Base-by-base conservation (phyloP, 2,113 vertebrate species). In the Bos indicus region DNA sequence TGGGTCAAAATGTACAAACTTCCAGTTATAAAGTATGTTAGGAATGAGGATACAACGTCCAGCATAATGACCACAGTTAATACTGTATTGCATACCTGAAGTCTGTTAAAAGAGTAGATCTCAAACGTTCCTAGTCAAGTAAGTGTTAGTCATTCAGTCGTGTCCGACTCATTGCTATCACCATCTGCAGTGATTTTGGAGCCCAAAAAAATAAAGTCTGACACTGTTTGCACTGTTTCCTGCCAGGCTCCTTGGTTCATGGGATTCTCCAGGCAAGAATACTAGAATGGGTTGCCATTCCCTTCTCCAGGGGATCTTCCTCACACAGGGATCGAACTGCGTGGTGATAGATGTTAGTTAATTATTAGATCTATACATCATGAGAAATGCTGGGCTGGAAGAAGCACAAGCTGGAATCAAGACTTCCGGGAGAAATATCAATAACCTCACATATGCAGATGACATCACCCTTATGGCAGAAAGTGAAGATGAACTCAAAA, bases 1-100 rank as follows among this genome's bases (percentile, higher is more conserved):
- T 33, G 21, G 52, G 19, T 78, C 28, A 46, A 59, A 78, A 78
- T 14, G 30, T 78, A 59, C 71, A 78, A n/a, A 90, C 13, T 78
- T 78, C 28, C 71, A 78, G 40, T 59, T 48, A 11, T 13, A 33
- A 78, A 23, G 46, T 46, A 57, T 21, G 12, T 21, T 6, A 48
- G 36, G 6, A 54, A 21, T 25, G 85, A 28, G 88, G 28, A 12
- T 26, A 5, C 77, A 90, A 78, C 1, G 28, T 17, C 19, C 71
- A 90, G 36, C 28, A 90, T 11, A 21, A 40, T 57, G 88, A n/a
- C 19, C 8, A 21, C 1, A 74, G 48, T 13, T 43, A 74, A 43
- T 2, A 43, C 51, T n/a, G 3, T 46, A 6, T 0, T 48, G 40
- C 43, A 33, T 7, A 46, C 23, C 3, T 46, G 54, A 25, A 46